Base-by-base conservation (phyloP, 2,113 vertebrate genomes). In the Hypomesus transpacificus region DNA sequence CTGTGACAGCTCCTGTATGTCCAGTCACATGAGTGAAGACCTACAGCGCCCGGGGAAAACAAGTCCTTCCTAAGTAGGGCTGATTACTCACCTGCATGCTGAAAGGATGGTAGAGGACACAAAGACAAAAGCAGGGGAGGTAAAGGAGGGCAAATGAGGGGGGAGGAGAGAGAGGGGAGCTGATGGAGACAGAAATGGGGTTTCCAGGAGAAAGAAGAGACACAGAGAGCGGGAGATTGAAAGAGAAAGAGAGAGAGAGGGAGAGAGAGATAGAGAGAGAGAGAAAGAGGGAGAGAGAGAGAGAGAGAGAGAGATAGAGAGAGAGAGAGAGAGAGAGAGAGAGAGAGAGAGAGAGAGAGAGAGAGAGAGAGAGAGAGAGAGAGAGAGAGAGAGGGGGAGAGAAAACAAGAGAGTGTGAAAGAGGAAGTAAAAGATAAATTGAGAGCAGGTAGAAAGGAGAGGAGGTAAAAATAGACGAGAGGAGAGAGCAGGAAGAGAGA, bases 191-290 rank as follows among this genome's bases (percentile, higher is more conserved):
- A 64, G 77, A 70, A 87, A 86, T 71, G 75, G 83, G 82, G 86
- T 74, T 84, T 81, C 83, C 86, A 87, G 77, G 86, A 82, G 87
- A 68, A 22, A 84, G 85, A 77, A 82, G 21, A 83, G 84, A 76
- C 81, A 87, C 77, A 86, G 85, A 87, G 68, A 85, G 85, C 87
- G 87, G 83, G 75, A 80, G 75, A 78, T 73, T 82, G 83, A 82
- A 80, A 81, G 54, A n/a, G 54, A 60, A 20, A 24, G 21, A 46
- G 39, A 1, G n/a, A 7, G 9, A 65, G 59, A 34, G 52, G 58
- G 26, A 21, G 24, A 66, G 2, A 21, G 16, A 66, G 62, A 54
- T 39, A 52, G 21, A 21, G 46, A 62, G 21, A 20, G 39, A 16
- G 51, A 56, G 18, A 46, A 6, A 24, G 21, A 64, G 53, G n/a